Evolutionary conservation across 92 coral and sea anemone species (phyloP).

Genomic region (Phenganax stokvisi): DNA sequence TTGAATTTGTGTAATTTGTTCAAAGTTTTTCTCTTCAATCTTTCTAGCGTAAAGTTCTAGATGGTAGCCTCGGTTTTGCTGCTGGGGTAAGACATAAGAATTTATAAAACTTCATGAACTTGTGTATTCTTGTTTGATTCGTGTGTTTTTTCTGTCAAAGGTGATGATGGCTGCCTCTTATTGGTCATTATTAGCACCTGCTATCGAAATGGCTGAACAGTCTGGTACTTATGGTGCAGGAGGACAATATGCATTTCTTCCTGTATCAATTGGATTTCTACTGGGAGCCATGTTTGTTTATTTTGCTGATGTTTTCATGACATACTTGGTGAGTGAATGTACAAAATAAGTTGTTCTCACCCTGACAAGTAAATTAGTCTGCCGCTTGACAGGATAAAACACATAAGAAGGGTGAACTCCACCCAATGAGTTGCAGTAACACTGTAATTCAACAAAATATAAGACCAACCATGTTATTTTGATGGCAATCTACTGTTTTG

Average conservation of each 20-base stretch:
- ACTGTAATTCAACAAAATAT: not conserved
- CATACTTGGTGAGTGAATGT: constrained; percentile 63
- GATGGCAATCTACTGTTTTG: no score
- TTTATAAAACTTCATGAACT: not conserved
- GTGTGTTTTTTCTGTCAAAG: constrained; percentile 34
- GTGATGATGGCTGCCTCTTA: constrained; percentile 97
- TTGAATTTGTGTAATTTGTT: not conserved
- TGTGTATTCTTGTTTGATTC: not conserved
- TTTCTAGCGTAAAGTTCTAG: constrained; percentile 82
- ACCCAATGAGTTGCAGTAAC: not conserved
- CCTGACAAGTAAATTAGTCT: not conserved
- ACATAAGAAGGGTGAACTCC: not conserved
- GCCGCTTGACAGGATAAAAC: not conserved
- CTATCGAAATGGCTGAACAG: constrained; percentile 84
- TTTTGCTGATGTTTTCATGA: constrained; percentile 77
- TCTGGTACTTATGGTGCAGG: constrained; percentile 67
- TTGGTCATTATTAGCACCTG: constrained; percentile 96
- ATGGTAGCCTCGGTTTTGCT: constrained; percentile 97
- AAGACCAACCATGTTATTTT: not conserved
- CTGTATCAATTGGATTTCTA: constrained; percentile 81
- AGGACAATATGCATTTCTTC: constrained; percentile 77
- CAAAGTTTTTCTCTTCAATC: not conserved
- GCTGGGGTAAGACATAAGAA: constrained; percentile 76
- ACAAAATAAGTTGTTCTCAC: not conserved
- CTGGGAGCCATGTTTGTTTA: constrained; percentile 91